Percentiles rank a stretch among this genome's conserved stretches.
Conservation (phyloP, 2,888 invertebrate genomes). For the Hipparchia semele region DNA sequence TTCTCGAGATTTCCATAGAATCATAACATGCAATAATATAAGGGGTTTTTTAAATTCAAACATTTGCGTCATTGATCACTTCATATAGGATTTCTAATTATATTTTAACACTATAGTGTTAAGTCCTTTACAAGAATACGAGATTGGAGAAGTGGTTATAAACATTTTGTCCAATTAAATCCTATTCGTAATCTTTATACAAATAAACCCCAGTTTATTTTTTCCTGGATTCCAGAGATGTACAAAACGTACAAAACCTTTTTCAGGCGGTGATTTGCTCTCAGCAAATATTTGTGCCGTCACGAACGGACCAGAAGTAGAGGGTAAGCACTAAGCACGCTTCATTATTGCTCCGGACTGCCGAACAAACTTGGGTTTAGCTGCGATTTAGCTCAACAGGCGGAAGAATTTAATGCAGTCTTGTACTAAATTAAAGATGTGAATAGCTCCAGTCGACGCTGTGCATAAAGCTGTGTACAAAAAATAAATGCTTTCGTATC, state of each 20-base stretch:
- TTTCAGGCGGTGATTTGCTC: conserved; percentile 27
- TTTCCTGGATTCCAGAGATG: conserved; percentile 15
- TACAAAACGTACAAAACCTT: conserved; percentile 23
- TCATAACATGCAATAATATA: too few relatives aligned
- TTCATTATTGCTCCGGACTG: conserved; percentile 30
- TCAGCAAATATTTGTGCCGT: conserved; percentile 30
- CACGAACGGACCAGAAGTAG: conserved; percentile 23
- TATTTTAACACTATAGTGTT: neutral
- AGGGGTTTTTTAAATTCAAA: neutral
- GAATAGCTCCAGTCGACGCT: neutral
- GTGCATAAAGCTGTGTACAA: neutral
- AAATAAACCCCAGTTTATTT: conserved; percentile 6
- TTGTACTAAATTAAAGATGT: conserved; percentile 9
- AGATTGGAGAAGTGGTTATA: neutral
- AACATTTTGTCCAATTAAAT: neutral
- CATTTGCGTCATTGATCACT: conserved; percentile 2
- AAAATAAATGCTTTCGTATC: neutral
- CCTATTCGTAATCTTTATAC: neutral
- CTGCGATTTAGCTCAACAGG: conserved; percentile 13
- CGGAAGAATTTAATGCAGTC: conserved; percentile 22
- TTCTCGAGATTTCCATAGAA: too few relatives aligned
- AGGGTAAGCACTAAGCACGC: conserved; percentile 29
- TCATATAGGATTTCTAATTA: neutral
- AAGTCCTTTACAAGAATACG: neutral
- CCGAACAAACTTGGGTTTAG: conserved; percentile 9